Percentiles rank a stretch among this genome's conserved stretches.
Conservation (phyloP, 2,888 invertebrate species). For the Drosophila mettleri region DNA sequence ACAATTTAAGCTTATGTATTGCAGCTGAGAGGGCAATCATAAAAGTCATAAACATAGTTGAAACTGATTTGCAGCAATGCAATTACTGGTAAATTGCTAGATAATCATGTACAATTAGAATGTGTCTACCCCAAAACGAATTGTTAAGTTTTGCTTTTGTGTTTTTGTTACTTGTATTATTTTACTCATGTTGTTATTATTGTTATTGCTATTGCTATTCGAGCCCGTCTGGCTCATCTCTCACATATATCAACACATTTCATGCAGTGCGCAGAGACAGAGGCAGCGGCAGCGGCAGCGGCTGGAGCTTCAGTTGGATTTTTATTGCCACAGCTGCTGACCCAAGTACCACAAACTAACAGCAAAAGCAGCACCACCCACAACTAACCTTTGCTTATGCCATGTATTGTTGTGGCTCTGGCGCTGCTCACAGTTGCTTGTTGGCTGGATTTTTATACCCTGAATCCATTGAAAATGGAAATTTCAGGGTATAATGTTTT, state of each 20-base stretch:
- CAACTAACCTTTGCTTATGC: conserved; percentile 61
- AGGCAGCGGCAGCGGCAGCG: conserved; percentile 4
- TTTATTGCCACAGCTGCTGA: conserved; percentile 74
- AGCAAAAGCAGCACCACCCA: conserved; percentile 10
- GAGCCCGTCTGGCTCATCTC: conserved; percentile 43
- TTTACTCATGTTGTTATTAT: not conserved
- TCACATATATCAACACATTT: conserved; percentile 73
- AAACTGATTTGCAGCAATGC: conserved; percentile 24
- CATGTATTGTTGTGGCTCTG: conserved; percentile 57
- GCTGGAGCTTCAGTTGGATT: conserved; percentile 53
- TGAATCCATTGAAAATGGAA: too few species aligned
- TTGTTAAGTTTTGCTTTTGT: conserved; percentile 31
- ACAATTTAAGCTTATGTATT: conserved; percentile 1
- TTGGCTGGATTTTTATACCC: conserved; percentile 30
- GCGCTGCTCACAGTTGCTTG: conserved; percentile 35
- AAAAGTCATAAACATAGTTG: conserved; percentile 8
- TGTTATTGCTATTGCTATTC: conserved; percentile 1
- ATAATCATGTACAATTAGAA: conserved; percentile 59
- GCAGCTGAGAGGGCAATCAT: conserved; percentile 1
- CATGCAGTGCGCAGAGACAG: conserved; percentile 46
- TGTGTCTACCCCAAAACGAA: conserved; percentile 32
- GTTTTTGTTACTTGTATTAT: not conserved
- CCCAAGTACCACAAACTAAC: conserved; percentile 24
- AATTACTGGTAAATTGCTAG: conserved; percentile 47
- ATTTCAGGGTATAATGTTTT: too few species aligned